Conservation (phyloP, 2,797 vertebrate species). For the Myotis planiceps region DNA sequence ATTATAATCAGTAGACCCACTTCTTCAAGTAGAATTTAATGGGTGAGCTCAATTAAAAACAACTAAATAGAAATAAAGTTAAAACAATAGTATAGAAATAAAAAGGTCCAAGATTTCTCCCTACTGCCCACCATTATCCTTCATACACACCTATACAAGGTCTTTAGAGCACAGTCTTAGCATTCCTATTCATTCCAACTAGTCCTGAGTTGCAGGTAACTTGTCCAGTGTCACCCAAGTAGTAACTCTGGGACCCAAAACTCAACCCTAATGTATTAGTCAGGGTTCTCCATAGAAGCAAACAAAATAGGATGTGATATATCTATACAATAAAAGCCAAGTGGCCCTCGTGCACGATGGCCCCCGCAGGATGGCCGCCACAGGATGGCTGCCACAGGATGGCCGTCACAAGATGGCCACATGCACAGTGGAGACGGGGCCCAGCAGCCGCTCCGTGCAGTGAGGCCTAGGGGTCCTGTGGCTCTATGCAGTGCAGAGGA, state of each 20-base stretch:
- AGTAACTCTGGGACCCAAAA: not conserved
- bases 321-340: too few species aligned
- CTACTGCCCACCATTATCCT: rapidly evolving
- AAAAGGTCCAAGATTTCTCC: not conserved
- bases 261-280: not conserved
- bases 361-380: too few species aligned
- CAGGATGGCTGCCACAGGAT: too few species aligned
- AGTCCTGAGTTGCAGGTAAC: not conserved
- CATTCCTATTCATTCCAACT: not conserved
- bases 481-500: too few species aligned
- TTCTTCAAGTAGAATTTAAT: not conserved
- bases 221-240: not conserved
- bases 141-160: not conserved
- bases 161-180: not conserved
- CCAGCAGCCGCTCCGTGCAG: too few species aligned
- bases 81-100: not conserved
- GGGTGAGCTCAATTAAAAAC: not conserved
- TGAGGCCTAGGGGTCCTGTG: too few species aligned
- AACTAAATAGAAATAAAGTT: not conserved
- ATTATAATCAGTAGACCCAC: not conserved
- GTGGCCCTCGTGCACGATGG: too few species aligned
- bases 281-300: not conserved
- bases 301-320: not conserved
- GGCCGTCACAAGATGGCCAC: too few species aligned
- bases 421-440: too few species aligned